phyloP scores from a whole-genome alignment of 2,113 vertebrate genomes.

The Mobula hypostoma region DNA sequence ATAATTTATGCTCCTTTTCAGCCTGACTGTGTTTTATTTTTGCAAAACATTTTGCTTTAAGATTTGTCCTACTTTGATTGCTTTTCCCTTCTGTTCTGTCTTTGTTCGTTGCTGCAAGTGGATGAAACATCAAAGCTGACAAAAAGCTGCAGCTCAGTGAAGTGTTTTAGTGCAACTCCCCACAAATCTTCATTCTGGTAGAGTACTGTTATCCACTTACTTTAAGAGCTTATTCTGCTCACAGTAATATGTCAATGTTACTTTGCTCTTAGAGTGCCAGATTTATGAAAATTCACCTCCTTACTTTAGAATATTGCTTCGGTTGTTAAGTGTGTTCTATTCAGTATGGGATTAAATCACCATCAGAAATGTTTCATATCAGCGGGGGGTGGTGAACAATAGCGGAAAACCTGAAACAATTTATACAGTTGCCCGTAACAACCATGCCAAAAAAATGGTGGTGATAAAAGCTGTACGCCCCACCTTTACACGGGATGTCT shows the following conservation, averaged over 20 bases:
- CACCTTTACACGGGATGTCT: not conserved
- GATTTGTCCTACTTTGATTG: not conserved
- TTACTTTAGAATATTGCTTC: not conserved
- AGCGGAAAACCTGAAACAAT: not conserved
- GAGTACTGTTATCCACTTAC: conserved; percentile 24
- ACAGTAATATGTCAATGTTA: conserved; percentile 14
- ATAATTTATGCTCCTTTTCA: not conserved
- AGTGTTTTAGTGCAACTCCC: not conserved
- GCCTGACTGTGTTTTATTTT: conserved; percentile 2
- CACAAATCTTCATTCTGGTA: conserved; percentile 25
- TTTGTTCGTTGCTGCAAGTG: not conserved
- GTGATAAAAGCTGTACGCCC: not conserved
- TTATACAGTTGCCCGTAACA: not conserved
- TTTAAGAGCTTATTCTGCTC: conserved; percentile 23
- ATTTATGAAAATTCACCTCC: conserved; percentile 13
- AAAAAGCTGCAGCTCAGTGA: not conserved
- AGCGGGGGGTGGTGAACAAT: not conserved
- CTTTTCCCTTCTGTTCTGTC: not conserved
- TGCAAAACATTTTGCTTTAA: not conserved
- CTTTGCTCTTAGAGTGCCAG: conserved; percentile 14
- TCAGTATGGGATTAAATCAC: not conserved
- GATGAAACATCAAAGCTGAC: conserved; percentile 18
- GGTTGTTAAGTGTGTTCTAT: not conserved
- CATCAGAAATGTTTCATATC: not conserved
- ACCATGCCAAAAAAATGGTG: not conserved